These are phyloP conservation scores for Aphidius ervi DNA, from an alignment of 1,140 invertebrate species.

Conservation along the genomic window DNA sequence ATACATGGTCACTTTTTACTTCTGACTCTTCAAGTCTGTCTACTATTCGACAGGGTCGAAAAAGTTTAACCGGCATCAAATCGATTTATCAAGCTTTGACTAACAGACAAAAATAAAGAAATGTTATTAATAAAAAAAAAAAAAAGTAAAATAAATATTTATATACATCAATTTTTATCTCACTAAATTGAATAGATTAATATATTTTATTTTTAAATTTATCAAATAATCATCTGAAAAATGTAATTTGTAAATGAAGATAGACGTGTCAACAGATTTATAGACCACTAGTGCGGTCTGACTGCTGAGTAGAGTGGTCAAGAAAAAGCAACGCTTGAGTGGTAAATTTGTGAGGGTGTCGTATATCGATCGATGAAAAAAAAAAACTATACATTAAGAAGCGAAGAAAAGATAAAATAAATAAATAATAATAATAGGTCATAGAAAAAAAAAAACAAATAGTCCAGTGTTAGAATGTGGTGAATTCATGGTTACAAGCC, in stretches of 20 bases:
- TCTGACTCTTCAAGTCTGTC: constrained; percentile 32
- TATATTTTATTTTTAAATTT: constrained; percentile 3
- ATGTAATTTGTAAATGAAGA: constrained; percentile 21
- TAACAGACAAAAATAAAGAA: too few relatives aligned
- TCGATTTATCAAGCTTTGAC: constrained; percentile 45
- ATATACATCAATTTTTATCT: constrained; percentile 18
- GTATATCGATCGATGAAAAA: constrained; percentile 4
- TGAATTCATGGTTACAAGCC: constrained; percentile 32
- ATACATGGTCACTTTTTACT: constrained; percentile 37
- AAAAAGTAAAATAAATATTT: not conserved
- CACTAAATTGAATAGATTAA: not conserved
- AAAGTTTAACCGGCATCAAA: constrained; percentile 47
- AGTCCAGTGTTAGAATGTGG: constrained; percentile 21
- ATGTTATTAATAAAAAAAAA: too few relatives aligned
- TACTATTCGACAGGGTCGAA: constrained; percentile 48
- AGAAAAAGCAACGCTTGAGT: constrained; percentile 4
- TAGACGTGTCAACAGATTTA: constrained; percentile 43
- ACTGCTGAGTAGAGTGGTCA: constrained; percentile 20
- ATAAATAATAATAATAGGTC: constrained; percentile 2
- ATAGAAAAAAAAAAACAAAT: constrained; percentile 7
- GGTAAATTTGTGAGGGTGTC: not conserved
- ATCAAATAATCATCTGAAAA: too few relatives aligned
- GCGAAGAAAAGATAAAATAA: not conserved
- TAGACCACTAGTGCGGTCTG: constrained; percentile 22
- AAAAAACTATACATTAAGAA: not conserved